A percentile compares a stretch with the other conserved stretches of the same genome.
Conservation (phyloP, 2,797 vertebrate species). For the Cryptoblepharus egeriae region DNA sequence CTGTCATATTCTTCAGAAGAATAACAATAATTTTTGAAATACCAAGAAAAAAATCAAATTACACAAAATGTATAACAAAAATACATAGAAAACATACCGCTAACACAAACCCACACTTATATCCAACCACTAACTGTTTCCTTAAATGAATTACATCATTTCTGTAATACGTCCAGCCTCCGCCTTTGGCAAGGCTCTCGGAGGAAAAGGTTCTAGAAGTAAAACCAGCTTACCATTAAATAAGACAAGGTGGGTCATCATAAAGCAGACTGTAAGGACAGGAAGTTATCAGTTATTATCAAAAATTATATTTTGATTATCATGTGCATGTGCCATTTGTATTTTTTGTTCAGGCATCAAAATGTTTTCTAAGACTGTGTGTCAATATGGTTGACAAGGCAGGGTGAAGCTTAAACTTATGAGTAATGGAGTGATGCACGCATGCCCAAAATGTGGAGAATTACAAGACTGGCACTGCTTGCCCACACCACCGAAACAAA, state of each 20-base stretch:
- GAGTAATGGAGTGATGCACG: background rate
- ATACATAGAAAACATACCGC: slow-evolving; percentile 14
- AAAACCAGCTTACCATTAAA: slow-evolving; percentile 12
- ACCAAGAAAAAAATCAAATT: background rate
- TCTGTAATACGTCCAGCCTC: background rate
- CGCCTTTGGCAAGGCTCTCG: background rate
- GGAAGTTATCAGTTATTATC: too few relatives aligned
- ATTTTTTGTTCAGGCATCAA: too few relatives aligned
- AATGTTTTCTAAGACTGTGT: too few relatives aligned
- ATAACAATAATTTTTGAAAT: slow-evolving; percentile 3
- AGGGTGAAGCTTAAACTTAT: too few relatives aligned
- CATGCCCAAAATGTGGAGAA: background rate
- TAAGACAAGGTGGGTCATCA: background rate
- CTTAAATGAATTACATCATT: slow-evolving; percentile 24
- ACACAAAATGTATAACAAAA: slow-evolving; percentile 10
- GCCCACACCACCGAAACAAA: slow-evolving; percentile 51
- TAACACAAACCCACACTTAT: slow-evolving; percentile 24
- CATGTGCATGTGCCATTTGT: background rate
- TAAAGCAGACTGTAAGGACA: background rate
- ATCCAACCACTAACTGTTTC: slow-evolving; percentile 17
- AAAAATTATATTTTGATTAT: background rate
- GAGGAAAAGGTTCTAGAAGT: background rate
- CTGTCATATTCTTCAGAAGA: background rate
- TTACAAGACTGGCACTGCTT: slow-evolving; percentile 38
- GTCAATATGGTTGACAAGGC: too few relatives aligned